Evolutionary conservation across 1,140 invertebrate genomes (phyloP), one percentile per base, ranked within the genome.

Genomic region (Spodoptera litura): DNA sequence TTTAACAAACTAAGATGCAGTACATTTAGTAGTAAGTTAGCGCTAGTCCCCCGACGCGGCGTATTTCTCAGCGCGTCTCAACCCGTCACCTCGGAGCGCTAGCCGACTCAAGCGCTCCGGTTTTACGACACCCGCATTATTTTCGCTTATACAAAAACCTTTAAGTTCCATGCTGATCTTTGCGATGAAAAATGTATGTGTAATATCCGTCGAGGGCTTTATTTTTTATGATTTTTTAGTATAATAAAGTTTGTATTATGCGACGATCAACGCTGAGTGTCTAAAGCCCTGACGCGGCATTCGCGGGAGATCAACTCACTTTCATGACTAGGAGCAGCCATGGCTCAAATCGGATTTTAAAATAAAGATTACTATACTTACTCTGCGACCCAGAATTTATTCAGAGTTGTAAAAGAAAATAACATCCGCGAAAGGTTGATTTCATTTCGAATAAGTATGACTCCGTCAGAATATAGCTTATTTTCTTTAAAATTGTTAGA

Each of bases 401-500:
- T 44, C 62, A 59, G 25, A 59, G 49, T 35, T 44, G 55, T 55
- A 35, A 61, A 44, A 64, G 25, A 64, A 62, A 75, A 53, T 64
- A 75, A 74, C 31, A 74, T 58, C 3, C 70, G 35, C 49, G 59
- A 38, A 64, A 64, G 8, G 59, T 75, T 61, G 53, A 74, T 74
- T 59, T 61, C 10, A 74, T 74, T 59, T 74, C 44, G 38, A 44
- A 44, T 44, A 70, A 70, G 35, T 58, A 38, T 58, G 44, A 35
- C 73, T 62, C 73, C 51, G 59, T 75, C 58, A 53, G 15, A 62
- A 75, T 75, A 75, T 64, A 64, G 73, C 49, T 75, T 75, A 75
- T 75, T 64, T 75, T 75, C 49, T 62, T 31, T 64, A 75, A 64
- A 75, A 75, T 64, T 74, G 71, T 74, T 61, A 75, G 73, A 64